Conservation (phyloP, 2,888 invertebrate species). For the Formica aserva region DNA sequence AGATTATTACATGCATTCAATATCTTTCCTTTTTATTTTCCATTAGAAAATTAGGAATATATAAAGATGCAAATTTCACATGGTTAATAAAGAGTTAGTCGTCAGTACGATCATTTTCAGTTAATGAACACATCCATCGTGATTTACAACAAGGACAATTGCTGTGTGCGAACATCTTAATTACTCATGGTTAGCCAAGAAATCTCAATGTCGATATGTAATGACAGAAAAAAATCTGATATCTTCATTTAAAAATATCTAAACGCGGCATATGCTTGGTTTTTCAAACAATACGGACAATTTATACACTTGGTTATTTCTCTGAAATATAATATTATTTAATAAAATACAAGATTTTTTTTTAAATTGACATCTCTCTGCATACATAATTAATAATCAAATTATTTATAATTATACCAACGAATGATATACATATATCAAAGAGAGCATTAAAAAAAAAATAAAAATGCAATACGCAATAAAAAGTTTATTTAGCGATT, state of each 20-base stretch:
- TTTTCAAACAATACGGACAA: background rate
- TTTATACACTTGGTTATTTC: background rate
- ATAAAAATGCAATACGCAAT: background rate
- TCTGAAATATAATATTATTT: background rate
- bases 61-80: background rate
- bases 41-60: background rate
- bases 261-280: background rate
- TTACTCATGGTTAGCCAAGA: conserved; percentile 3
- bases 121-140: background rate
- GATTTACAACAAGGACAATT: conserved; percentile 12
- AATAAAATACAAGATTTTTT: background rate
- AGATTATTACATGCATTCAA: background rate
- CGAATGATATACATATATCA: background rate
- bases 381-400: background rate
- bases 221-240: background rate
- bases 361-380: background rate
- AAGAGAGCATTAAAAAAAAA: conserved; percentile 15
- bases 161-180: conserved; percentile 30
- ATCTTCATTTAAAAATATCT: background rate
- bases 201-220: conserved; percentile 3
- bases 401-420: background rate
- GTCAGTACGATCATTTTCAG: background rate
- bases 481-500: conserved; percentile 8
- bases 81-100: background rate
- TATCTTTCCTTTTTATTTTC: background rate